These are phyloP conservation scores for Pangasius mekongensis DNA, from an alignment of 2,797 vertebrate genomes.

Conservation along the genomic window DNA sequence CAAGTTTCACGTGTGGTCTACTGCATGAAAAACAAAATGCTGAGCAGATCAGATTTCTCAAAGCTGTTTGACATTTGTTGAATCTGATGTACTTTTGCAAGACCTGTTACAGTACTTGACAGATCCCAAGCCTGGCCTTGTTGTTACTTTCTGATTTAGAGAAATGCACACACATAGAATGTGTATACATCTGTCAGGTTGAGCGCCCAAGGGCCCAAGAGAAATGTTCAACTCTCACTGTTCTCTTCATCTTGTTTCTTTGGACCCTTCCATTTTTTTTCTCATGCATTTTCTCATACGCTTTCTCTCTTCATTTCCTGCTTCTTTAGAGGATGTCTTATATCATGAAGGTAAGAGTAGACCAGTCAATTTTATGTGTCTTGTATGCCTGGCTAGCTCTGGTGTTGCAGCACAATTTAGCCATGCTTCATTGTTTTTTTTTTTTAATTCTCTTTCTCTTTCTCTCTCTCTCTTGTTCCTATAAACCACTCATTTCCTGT, in stretches of 20 bases:
- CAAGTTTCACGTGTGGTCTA: constrained; percentile 33
- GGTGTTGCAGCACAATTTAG: constrained; percentile 58
- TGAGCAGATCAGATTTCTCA: neutral
- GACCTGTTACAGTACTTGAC: neutral
- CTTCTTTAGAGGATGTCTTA: constrained; percentile 99
- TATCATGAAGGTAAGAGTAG: constrained; percentile 99
- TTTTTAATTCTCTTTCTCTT: constrained; percentile 9
- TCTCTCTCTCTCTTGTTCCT: constrained; percentile 13
- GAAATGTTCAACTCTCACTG: constrained; percentile 67
- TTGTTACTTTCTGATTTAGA: constrained; percentile 7
- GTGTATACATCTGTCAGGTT: constrained; percentile 9
- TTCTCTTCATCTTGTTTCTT: constrained; percentile 67
- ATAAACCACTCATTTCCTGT: constrained; percentile 68
- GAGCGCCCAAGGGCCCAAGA: neutral
- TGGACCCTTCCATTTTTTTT: constrained; percentile 52
- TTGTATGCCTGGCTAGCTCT: constrained; percentile 59
- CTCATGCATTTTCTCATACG: constrained; percentile 72
- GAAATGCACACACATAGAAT: neutral
- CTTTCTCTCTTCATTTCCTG: constrained; percentile 88
- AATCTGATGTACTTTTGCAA: neutral
- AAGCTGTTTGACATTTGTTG: neutral
- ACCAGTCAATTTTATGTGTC: constrained; percentile 59
- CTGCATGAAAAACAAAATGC: constrained; percentile 8
- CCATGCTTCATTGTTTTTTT: constrained; percentile 49
- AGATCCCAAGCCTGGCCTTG: neutral